These are phyloP conservation scores for Zaprionus lachaisei DNA, from an alignment of 1,140 invertebrate species.

Conservation along the genomic window DNA sequence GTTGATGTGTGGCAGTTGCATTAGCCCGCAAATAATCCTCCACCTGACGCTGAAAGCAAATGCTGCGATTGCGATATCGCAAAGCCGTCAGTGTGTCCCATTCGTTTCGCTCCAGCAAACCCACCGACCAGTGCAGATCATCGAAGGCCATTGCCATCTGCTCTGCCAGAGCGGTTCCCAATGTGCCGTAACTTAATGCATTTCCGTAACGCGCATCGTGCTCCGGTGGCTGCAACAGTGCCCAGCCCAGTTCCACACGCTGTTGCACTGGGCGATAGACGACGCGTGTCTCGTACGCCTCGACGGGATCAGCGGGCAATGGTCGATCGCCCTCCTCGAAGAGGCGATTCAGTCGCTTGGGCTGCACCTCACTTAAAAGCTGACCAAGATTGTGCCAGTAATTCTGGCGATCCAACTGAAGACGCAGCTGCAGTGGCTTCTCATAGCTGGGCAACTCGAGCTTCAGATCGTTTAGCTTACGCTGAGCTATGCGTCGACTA, in stretches of 20 bases:
- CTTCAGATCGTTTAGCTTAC: slow-evolving; percentile 53
- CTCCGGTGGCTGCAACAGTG: slow-evolving; percentile 96
- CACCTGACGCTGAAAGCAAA: slow-evolving; percentile 97
- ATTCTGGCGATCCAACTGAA: slow-evolving; percentile 60
- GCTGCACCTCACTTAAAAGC: slow-evolving; percentile 44
- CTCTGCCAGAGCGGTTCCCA: slow-evolving; percentile 97
- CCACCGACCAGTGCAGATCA: slow-evolving; percentile 97
- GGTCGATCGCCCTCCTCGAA: slow-evolving; percentile 50
- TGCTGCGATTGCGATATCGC: slow-evolving; percentile 93
- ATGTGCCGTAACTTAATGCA: slow-evolving; percentile 96
- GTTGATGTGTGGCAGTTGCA: slow-evolving; percentile 87
- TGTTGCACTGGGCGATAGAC: slow-evolving; percentile 92
- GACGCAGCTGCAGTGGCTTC: slow-evolving; percentile 18
- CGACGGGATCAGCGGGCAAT: slow-evolving; percentile 50
- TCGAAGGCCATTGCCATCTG: slow-evolving; percentile 97
- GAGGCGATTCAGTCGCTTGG: slow-evolving; percentile 47
- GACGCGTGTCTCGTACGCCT: slow-evolving; percentile 66
- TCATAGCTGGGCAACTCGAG: slow-evolving; percentile 57
- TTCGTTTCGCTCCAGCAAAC: slow-evolving; percentile 87
- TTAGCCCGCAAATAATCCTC: slow-evolving; percentile 84
- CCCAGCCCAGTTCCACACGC: slow-evolving; percentile 97
- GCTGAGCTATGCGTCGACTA: slow-evolving; percentile 55
- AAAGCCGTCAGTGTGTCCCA: slow-evolving; percentile 97
- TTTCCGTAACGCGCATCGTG: slow-evolving; percentile 94
- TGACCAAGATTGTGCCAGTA: slow-evolving; percentile 73